Base-by-base conservation (phyloP, 2,888 invertebrate genomes). In the Priapulus caudatus region DNA sequence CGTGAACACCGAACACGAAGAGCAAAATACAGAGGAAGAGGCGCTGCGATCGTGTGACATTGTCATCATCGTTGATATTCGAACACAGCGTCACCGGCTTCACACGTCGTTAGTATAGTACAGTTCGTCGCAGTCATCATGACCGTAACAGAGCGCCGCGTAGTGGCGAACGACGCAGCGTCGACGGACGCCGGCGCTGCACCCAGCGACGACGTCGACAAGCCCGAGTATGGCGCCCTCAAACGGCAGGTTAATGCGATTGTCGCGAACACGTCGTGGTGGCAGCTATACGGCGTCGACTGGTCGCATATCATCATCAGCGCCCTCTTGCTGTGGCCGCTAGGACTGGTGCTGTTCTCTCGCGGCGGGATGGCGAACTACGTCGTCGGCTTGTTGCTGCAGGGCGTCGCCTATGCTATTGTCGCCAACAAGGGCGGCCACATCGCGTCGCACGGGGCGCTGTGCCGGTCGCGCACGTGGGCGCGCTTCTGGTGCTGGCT, bases 401-500 rank as follows among this genome's bases (percentile, higher is more conserved):
- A 63, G 15, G 66, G 68, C 4, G 60, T 55, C 52, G 59, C 60
- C 43, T 65, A 67, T 51, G 43, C 50, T 4, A 54, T 57, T 3
- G 51, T 67, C 18, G 51, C 65, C 15, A 48, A 60, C 16, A 64
- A 65, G 45, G 56, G 58, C 10, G 66, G 62, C n/a, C 69, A 69
- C 52, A 49, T 63, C 1, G 61, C 64, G 1, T 53, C 62, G 0
- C 69, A 69, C 51, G 63, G 63, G 4, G 61, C 61, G 2, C 47
- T 65, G 18, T 54, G 53, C 4, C 45, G 49, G n/a, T 61, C 63
- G 1, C 53, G 50, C 24, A 16, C 24, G 2, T 54, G 55, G 58
- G 60, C 60, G 45, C 52, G 60, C 20, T 45, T 65, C 10, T 56
- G 59, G 56, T 43, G 55, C 2, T 51, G 54, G 15, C 54, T 67